Evolutionary conservation across 2,797 vertebrate genomes (phyloP).

Genomic region (Scomberomorus guttatus): DNA sequence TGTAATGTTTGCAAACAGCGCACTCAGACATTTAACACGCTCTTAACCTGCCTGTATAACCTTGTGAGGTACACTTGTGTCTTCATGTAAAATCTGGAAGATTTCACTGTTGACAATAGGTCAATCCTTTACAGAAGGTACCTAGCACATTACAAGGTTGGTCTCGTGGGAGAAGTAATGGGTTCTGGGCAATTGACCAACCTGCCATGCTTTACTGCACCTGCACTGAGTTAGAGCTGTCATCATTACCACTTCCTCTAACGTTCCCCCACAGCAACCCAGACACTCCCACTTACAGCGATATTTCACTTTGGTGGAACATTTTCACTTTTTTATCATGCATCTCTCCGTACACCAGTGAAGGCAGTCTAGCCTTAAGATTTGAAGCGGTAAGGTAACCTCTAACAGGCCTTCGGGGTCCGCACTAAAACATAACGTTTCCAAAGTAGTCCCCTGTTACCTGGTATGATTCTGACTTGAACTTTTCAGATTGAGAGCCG

Average conservation of each 20-base stretch:
- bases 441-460: slow-evolving; percentile 54
- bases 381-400: slow-evolving; percentile 61
- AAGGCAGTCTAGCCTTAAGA: slow-evolving; percentile 53
- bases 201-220: slow-evolving; percentile 87
- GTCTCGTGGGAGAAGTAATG: slow-evolving; percentile 87
- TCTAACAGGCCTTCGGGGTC: slow-evolving; percentile 59
- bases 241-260: slow-evolving; percentile 88
- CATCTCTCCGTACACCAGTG: slow-evolving; percentile 53
- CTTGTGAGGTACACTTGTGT: slow-evolving; percentile 78
- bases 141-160: slow-evolving; percentile 87
- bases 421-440: slow-evolving; percentile 61
- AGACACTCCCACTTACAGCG: slow-evolving; percentile 81
- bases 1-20: slow-evolving; percentile 44
- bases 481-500: slow-evolving; percentile 60
- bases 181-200: slow-evolving; percentile 89
- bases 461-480: slow-evolving; percentile 51
- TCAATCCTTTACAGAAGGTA: slow-evolving; percentile 85
- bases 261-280: slow-evolving; percentile 84
- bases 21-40: slow-evolving; percentile 39
- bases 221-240: slow-evolving; percentile 88
- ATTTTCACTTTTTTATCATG: slow-evolving; percentile 74
- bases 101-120: slow-evolving; percentile 87
- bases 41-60: slow-evolving; percentile 71
- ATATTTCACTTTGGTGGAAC: slow-evolving; percentile 82
- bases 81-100: slow-evolving; percentile 81